These are phyloP conservation scores for Smutsia temminckii DNA, from an alignment of 2,797 vertebrate species.

Conservation along the genomic window DNA sequence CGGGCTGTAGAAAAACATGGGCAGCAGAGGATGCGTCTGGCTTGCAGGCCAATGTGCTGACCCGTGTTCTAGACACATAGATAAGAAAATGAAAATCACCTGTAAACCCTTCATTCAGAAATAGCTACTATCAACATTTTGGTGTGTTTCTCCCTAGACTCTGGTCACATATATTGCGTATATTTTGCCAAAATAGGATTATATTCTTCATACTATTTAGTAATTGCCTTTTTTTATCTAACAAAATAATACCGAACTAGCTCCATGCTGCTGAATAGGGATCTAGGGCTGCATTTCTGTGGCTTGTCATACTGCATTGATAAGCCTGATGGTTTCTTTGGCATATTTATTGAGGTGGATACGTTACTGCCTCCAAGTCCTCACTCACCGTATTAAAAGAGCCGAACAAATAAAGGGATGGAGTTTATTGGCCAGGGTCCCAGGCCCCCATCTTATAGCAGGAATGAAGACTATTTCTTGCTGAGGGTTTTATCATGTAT, in stretches of 20 bases:
- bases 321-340: fast-evolving
- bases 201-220: fast-evolving
- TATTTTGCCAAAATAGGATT: background rate
- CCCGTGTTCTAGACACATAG: fast-evolving
- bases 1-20: background rate
- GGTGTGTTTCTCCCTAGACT: background rate
- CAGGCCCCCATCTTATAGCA: fast-evolving
- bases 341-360: background rate
- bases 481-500: fast-evolving
- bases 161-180: fast-evolving
- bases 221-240: background rate
- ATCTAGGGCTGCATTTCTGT: fast-evolving
- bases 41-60: background rate
- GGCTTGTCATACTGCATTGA: fast-evolving
- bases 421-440: background rate
- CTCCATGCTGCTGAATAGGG: fast-evolving
- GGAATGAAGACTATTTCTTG: background rate
- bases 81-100: background rate
- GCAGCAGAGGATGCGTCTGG: background rate
- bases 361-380: background rate
- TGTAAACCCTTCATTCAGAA: background rate
- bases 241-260: fast-evolving
- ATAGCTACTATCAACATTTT: fast-evolving
- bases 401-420: too few relatives aligned
- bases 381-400: background rate